Conservation (phyloP, 2,888 invertebrate genomes). For the Dryadula phaetusa region DNA sequence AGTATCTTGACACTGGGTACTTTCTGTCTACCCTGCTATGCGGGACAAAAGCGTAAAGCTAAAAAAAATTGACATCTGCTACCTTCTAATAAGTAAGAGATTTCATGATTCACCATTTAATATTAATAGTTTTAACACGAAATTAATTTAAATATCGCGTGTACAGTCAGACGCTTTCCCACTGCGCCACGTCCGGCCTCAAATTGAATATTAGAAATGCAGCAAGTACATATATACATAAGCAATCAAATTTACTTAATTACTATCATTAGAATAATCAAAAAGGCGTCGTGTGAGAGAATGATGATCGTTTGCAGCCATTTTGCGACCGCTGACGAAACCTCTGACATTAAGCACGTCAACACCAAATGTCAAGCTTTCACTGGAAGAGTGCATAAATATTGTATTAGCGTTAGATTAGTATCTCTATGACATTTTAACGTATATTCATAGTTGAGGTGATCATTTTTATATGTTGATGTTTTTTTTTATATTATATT, state of each 20-base stretch:
- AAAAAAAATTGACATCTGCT: too few relatives aligned
- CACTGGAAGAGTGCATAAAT: constrained; percentile 46
- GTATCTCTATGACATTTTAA: constrained; percentile 27
- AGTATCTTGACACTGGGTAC: too few relatives aligned
- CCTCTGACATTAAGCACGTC: constrained; percentile 57
- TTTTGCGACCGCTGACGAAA: constrained; percentile 55
- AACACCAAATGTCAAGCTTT: constrained; percentile 63
- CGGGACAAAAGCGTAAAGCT: too few relatives aligned
- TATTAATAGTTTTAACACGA: too few relatives aligned
- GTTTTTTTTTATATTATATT: not conserved
- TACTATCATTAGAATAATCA: constrained; percentile 10
- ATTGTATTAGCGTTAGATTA: constrained; percentile 26
- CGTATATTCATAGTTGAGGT: constrained; percentile 8
- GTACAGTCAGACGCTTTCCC: too few relatives aligned
- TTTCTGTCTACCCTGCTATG: too few relatives aligned
- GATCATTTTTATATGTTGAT: not conserved
- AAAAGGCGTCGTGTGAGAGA: not conserved
- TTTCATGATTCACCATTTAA: too few relatives aligned
- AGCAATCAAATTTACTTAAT: not conserved
- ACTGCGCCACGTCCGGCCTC: too few relatives aligned
- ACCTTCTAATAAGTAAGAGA: too few relatives aligned
- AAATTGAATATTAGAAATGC: not conserved
- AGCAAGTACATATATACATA: not conserved
- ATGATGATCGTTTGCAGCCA: constrained; percentile 26
- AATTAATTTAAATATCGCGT: too few relatives aligned